Conservation (phyloP, 2,797 vertebrate species). For the Spinibarbus caldwelli region DNA sequence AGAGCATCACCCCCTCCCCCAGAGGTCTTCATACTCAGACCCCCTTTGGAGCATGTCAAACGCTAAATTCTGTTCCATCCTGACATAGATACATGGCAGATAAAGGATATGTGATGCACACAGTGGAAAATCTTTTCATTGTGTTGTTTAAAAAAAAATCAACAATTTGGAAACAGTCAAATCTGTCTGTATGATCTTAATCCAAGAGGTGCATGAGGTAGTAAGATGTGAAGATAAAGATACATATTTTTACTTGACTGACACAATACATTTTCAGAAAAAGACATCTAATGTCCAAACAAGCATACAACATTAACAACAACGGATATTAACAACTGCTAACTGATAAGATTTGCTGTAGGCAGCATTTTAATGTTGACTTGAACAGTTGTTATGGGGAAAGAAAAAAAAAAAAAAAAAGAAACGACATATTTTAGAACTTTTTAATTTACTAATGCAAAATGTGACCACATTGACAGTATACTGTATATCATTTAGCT, state of each 20-base stretch:
- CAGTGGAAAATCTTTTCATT: constrained; percentile 42
- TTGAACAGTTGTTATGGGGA: not conserved
- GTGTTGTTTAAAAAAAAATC: not conserved
- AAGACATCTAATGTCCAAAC: not conserved
- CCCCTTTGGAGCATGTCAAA: constrained; percentile 6
- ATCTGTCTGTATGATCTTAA: not conserved
- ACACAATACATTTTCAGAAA: not conserved
- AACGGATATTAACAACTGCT: not conserved
- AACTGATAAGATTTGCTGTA: not conserved
- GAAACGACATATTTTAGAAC: not conserved
- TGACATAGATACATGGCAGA: constrained; percentile 49
- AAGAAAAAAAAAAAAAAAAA: not conserved
- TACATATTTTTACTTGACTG: not conserved
- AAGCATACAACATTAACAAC: not conserved
- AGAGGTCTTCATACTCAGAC: constrained; percentile 23
- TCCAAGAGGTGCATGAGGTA: not conserved
- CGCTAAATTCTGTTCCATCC: not conserved
- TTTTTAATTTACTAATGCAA: not conserved
- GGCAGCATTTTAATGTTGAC: not conserved
- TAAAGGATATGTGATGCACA: constrained; percentile 32
- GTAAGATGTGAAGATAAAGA: not conserved
- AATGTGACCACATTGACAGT: not conserved
- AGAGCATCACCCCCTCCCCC: not conserved
- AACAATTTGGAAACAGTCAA: not conserved
- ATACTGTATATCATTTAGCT: not conserved